These are phyloP conservation scores for Caprella mutica DNA, from an alignment of 2,888 invertebrate genomes.

Conservation along the genomic window DNA sequence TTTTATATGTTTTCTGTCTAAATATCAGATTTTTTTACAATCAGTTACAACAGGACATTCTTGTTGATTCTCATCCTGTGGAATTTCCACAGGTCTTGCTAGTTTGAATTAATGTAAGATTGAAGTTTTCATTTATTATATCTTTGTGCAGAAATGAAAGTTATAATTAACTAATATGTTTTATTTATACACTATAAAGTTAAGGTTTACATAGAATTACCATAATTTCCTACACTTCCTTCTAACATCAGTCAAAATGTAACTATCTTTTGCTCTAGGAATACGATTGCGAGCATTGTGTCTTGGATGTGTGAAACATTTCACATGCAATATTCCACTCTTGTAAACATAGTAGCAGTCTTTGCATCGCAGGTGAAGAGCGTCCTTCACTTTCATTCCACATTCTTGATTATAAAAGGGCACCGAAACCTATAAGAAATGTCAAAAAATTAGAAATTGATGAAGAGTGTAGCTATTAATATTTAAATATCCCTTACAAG, in stretches of 20 bases:
- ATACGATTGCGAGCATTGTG: constrained; percentile 71
- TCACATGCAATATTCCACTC: constrained; percentile 56
- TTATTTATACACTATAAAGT: neutral
- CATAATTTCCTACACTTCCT: constrained; percentile 2
- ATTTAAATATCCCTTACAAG: too few species aligned
- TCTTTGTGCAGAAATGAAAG: too few species aligned
- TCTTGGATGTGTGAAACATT: constrained; percentile 62
- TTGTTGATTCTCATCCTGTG: too few species aligned
- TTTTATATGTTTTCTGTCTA: too few species aligned
- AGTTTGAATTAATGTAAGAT: too few species aligned
- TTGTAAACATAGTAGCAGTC: constrained; percentile 62
- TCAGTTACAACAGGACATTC: neutral
- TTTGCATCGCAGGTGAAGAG: constrained; percentile 58
- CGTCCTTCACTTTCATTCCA: constrained; percentile 61
- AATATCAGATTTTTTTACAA: too few species aligned
- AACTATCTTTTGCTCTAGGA: constrained; percentile 55
- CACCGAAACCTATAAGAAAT: neutral
- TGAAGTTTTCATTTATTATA: too few species aligned
- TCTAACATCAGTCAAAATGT: constrained; percentile 57
- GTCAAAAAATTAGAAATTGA: too few species aligned
- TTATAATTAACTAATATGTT: too few species aligned
- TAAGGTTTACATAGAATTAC: too few species aligned
- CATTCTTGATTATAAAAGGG: constrained; percentile 40
- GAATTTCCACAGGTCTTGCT: too few species aligned
- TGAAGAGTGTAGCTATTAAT: too few species aligned